A percentile compares a stretch with the other conserved stretches of the same genome.
phyloP scores from a whole-genome alignment of 2,888 invertebrate genomes.

The Cabera pusaria region DNA sequence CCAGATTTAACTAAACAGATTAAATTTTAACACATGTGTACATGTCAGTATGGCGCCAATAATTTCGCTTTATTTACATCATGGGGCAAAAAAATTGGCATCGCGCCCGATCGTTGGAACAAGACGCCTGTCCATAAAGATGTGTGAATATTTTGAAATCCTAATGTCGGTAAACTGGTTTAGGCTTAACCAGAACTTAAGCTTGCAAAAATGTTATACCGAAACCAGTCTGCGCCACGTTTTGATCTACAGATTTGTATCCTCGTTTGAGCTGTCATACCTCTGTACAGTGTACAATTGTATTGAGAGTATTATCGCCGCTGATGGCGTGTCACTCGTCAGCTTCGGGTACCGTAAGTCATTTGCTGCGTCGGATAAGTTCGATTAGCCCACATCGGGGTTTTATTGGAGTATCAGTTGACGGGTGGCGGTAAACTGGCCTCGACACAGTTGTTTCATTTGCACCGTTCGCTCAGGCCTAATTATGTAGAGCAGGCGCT shows the following conservation, averaged over 20 bases:
- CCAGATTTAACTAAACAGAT: conserved; percentile 45
- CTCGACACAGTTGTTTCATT: conserved; percentile 66
- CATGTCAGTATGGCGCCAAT: conserved; percentile 53
- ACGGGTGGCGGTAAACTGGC: conserved; percentile 45
- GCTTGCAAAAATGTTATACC: conserved; percentile 19
- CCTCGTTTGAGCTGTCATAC: conserved; percentile 17
- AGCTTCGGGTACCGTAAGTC: conserved; percentile 30
- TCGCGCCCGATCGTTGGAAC: conserved; percentile 51
- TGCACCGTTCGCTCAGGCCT: conserved; percentile 58
- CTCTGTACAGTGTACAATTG: conserved; percentile 25
- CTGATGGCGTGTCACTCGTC: conserved; percentile 33
- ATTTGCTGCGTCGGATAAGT: conserved; percentile 40
- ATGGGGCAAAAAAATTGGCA: conserved; percentile 70
- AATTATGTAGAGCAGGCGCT: conserved; percentile 46
- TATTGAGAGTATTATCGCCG: conserved; percentile 27
- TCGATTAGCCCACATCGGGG: conserved; percentile 49
- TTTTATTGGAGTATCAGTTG: conserved; percentile 30
- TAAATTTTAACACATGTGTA: conserved; percentile 47
- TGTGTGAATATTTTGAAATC: conserved; percentile 52
- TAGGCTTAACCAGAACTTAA: conserved; percentile 41
- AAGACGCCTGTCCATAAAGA: conserved; percentile 45
- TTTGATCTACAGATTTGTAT: conserved; percentile 9
- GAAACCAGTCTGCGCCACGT: conserved; percentile 15
- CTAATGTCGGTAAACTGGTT: conserved; percentile 54
- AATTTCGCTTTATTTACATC: conserved; percentile 69